These are phyloP conservation scores for Pelagia noctiluca DNA, from an alignment of 30 jellyfish, hydroid and myxozoan genomes.

Conservation along the genomic window DNA sequence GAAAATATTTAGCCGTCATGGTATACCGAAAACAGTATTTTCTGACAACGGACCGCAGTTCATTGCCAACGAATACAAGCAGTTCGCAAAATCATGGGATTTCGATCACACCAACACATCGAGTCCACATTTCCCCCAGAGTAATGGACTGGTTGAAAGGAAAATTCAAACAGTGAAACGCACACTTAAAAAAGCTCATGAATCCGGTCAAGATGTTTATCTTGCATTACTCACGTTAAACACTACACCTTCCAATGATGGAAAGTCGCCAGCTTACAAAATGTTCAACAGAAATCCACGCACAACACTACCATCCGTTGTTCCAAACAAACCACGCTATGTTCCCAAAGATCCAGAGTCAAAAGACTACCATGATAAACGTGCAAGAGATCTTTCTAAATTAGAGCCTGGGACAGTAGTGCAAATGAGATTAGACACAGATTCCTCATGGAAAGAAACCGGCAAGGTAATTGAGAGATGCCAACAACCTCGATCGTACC, in stretches of 20 bases:
- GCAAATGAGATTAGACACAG: conserved; percentile 55
- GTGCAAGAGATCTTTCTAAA: conserved; percentile 48
- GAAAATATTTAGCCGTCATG: conserved; percentile 45
- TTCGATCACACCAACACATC: conserved; percentile 49
- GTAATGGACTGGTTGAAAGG: conserved; percentile 80
- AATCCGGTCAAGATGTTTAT: conserved; percentile 57
- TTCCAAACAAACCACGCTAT: conserved; percentile 32
- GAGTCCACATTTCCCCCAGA: conserved; percentile 64
- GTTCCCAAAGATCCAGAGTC: conserved; percentile 52
- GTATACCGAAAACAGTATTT: conserved; percentile 51
- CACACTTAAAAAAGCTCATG: conserved; percentile 66
- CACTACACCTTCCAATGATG: conserved; percentile 59
- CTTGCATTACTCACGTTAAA: conserved; percentile 59
- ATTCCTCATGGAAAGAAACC: conserved; percentile 59
- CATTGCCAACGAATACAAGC: conserved; percentile 38
- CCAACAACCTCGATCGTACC: conserved; percentile 63
- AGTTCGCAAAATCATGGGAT: conserved; percentile 64
- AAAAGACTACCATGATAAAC: conserved; percentile 46
- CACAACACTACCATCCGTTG: conserved; percentile 56
- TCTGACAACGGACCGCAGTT: conserved; percentile 72
- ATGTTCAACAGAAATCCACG: conserved; percentile 55
- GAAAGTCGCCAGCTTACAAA: conserved; percentile 52
- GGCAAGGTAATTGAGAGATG: conserved; percentile 49
- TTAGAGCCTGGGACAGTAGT: conserved; percentile 35
- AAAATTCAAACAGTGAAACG: conserved; percentile 79